A percentile compares a stretch with the other conserved stretches of the same genome.
These are phyloP conservation scores for Heliconius eleuchia DNA, from an alignment of 1,140 invertebrate genomes.

Conservation along the genomic window DNA sequence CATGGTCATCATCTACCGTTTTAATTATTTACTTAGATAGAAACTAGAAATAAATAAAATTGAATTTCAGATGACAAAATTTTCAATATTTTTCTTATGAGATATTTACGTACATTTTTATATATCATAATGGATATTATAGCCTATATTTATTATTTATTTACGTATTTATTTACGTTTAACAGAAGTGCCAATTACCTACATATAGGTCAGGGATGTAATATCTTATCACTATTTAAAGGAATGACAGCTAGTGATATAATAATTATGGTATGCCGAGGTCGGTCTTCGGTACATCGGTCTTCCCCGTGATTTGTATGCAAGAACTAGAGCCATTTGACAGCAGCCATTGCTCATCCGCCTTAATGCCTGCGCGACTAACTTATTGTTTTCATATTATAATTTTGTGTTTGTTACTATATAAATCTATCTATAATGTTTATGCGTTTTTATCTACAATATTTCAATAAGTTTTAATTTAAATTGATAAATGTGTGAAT, in stretches of 20 bases:
- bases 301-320: conserved; percentile 48
- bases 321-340: conserved; percentile 24
- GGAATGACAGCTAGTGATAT: conserved; percentile 53
- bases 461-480: too few species aligned
- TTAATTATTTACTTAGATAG: too few species aligned
- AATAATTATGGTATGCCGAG: conserved; percentile 55
- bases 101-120: too few species aligned
- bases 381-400: not conserved
- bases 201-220: not conserved
- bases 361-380: not conserved
- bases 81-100: too few species aligned
- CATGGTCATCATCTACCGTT: too few species aligned
- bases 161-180: not conserved
- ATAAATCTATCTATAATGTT: not conserved
- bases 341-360: conserved; percentile 7
- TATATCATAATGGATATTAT: too few species aligned
- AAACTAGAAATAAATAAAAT: too few species aligned
- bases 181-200: not conserved
- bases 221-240: conserved; percentile 28
- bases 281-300: conserved; percentile 37
- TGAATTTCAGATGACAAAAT: too few species aligned
- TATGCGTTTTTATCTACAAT: too few species aligned
- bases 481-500: too few species aligned
- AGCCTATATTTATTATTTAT: too few species aligned
- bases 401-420: not conserved